These are phyloP conservation scores for Eurypyga helias DNA, from an alignment of 2,113 vertebrate genomes.

Conservation along the genomic window DNA sequence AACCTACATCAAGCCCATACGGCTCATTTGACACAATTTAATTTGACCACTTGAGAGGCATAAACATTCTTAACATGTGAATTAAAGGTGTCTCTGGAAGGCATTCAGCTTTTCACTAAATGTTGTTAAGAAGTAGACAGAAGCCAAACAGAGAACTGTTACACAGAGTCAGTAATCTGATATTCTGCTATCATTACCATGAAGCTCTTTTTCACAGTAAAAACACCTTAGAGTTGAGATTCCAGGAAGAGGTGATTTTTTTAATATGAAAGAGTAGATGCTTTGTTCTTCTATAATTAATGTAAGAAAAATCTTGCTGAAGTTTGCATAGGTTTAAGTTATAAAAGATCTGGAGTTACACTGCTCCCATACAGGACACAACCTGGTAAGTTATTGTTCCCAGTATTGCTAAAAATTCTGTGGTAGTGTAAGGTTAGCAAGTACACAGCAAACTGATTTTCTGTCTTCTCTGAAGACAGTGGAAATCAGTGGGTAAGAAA, in stretches of 20 bases:
- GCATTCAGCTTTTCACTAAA: conserved; percentile 20
- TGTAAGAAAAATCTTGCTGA: conserved; percentile 8
- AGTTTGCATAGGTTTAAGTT: neutral
- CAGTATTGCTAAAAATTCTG: neutral
- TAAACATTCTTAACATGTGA: conserved; percentile 46
- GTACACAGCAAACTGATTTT: neutral
- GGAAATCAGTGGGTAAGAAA: neutral
- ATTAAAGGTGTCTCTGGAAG: conserved; percentile 56
- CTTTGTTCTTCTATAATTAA: conserved; percentile 32
- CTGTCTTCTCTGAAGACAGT: neutral
- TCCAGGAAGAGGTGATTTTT: conserved; percentile 22
- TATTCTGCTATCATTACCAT: conserved; percentile 44
- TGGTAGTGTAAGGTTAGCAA: neutral
- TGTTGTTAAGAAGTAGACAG: conserved; percentile 30
- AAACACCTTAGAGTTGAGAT: conserved; percentile 21
- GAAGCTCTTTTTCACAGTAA: conserved; percentile 23
- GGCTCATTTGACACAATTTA: conserved; percentile 40
- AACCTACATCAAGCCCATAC: conserved; percentile 6
- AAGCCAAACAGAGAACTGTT: conserved; percentile 41
- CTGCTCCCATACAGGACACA: neutral
- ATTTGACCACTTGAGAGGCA: conserved; percentile 61
- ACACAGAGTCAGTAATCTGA: conserved; percentile 20
- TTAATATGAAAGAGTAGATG: conserved; percentile 7
- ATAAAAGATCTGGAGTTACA: neutral
- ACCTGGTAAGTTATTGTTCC: neutral